phyloP scores from a whole-genome alignment of 2,113 vertebrate genomes.

The Martes martes region DNA sequence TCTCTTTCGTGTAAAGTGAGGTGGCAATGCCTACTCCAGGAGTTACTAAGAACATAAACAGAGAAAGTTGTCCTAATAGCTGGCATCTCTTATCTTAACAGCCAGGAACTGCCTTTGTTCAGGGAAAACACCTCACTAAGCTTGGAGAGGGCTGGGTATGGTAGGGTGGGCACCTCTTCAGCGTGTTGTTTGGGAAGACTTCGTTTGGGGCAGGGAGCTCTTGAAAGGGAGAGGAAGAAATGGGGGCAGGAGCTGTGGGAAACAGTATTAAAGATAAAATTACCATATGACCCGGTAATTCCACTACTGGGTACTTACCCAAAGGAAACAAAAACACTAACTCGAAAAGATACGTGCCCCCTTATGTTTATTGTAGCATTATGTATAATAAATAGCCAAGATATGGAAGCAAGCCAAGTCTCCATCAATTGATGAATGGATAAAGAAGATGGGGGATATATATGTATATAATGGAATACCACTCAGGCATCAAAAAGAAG shows the following conservation, averaged over 20 bases:
- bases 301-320: neutral
- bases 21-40: neutral
- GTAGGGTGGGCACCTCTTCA: neutral
- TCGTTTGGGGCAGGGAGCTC: neutral
- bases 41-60: neutral
- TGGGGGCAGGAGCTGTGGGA: neutral
- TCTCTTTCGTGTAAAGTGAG: neutral
- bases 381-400: neutral
- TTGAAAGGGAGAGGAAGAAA: neutral
- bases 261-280: neutral
- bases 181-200: neutral
- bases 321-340: neutral
- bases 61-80: neutral
- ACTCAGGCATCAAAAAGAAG: neutral
- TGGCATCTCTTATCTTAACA: neutral
- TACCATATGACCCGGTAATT: neutral
- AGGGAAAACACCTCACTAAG: neutral
- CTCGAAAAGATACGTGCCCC: neutral
- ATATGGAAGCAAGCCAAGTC: neutral
- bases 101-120: neutral
- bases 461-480: neutral
- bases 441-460: neutral
- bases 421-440: neutral
- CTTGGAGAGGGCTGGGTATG: neutral
- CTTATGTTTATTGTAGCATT: neutral